Percentiles rank a stretch among this genome's conserved stretches.
Evolutionary conservation across 2,113 vertebrate species (phyloP).

Genomic region (Labeo rohita): DNA sequence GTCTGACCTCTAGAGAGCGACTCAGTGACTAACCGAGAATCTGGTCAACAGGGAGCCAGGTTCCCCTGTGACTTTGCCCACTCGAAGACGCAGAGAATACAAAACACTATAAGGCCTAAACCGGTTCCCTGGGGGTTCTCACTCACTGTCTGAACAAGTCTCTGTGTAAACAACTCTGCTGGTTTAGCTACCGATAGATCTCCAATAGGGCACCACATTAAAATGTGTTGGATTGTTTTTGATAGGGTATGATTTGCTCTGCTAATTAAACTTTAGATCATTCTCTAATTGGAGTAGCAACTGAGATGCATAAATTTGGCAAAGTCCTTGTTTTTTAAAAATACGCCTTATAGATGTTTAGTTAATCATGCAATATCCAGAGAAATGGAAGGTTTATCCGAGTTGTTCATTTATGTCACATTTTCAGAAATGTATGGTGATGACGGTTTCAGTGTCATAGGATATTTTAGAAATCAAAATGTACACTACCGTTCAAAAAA

Average conservation of each 20-base stretch:
- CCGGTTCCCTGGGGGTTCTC: slow-evolving; percentile 29
- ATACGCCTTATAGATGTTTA: not conserved
- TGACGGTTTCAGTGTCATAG: not conserved
- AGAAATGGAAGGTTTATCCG: not conserved
- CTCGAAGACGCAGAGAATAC: not conserved
- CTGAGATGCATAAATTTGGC: not conserved
- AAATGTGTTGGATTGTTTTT: slow-evolving; percentile 30
- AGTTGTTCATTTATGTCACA: not conserved
- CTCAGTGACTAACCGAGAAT: slow-evolving; percentile 1
- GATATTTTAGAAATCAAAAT: not conserved
- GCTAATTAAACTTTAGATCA: not conserved
- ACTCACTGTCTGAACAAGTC: slow-evolving; percentile 49
- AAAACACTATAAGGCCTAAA: not conserved
- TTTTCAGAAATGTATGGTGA: not conserved
- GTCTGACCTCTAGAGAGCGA: slow-evolving; percentile 27
- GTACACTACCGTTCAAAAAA: not conserved
- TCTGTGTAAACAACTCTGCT: slow-evolving; percentile 42
- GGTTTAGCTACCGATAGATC: not conserved
- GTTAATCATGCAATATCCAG: not conserved
- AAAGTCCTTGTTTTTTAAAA: not conserved
- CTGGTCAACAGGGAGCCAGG: not conserved
- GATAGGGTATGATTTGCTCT: not conserved
- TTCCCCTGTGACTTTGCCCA: slow-evolving; percentile 32
- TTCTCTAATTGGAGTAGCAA: not conserved
- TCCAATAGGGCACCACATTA: not conserved